Evolutionary conservation across 2,113 vertebrate genomes (phyloP).

Genomic region (Poeciliopsis turrubarensis): DNA sequence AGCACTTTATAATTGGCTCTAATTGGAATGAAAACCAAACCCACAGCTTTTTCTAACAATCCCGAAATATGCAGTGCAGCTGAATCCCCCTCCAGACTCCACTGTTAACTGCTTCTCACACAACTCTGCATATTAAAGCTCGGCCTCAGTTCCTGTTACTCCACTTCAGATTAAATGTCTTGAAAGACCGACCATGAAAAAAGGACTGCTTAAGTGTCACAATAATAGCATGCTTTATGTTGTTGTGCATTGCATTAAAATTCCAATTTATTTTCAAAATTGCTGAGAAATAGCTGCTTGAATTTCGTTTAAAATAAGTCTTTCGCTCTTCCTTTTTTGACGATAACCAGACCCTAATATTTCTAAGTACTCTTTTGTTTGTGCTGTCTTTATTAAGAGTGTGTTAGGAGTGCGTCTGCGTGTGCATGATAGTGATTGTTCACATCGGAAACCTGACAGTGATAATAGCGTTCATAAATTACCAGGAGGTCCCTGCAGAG

Average conservation of each 20-base stretch:
- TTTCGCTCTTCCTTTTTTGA: slow-evolving; percentile 6
- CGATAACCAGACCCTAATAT: slow-evolving; percentile 10
- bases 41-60: background rate
- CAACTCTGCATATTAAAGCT: background rate
- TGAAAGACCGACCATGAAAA: background rate
- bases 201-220: too few relatives aligned
- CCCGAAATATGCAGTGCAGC: background rate
- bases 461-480: slow-evolving; percentile 47
- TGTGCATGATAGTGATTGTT: slow-evolving; percentile 4
- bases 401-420: slow-evolving; percentile 5
- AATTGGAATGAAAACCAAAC: background rate
- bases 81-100: background rate
- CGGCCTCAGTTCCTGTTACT: background rate
- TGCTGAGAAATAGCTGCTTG: background rate
- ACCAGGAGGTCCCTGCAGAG: slow-evolving; percentile 33
- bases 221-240: too few relatives aligned
- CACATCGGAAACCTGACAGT: slow-evolving; percentile 19
- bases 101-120: background rate
- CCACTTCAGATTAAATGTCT: background rate
- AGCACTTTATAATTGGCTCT: background rate
- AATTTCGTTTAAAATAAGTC: slow-evolving; percentile 2
- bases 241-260: background rate
- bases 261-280: background rate
- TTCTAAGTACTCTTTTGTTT: background rate
- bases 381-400: slow-evolving; percentile 4